Conservation (phyloP, 92 coral and sea anemone species). For the Zoanthus solanderi region DNA sequence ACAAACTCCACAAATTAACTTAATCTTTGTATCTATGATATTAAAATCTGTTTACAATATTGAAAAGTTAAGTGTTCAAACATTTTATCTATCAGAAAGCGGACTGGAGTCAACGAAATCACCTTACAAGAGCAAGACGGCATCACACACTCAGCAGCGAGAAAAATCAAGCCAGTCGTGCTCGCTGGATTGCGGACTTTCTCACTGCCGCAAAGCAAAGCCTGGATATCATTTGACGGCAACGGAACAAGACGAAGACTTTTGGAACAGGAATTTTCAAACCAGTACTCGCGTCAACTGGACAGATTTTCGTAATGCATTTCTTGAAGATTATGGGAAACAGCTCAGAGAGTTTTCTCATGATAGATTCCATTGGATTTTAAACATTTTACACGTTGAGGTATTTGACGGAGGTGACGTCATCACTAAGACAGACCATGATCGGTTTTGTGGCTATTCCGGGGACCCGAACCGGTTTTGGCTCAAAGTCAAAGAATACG, state of each 20-base stretch:
- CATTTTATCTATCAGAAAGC: constrained; percentile 1
- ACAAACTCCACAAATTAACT: too few relatives aligned
- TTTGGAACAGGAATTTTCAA: constrained; percentile 35
- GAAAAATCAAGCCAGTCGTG: not conserved
- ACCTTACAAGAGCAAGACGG: constrained; percentile 8
- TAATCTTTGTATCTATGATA: too few relatives aligned
- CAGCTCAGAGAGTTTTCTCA: constrained; percentile 41
- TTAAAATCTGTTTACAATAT: too few relatives aligned
- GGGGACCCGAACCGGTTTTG: constrained; percentile 29
- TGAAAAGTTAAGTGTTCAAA: too few relatives aligned
- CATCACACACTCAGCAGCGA: not conserved
- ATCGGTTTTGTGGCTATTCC: constrained; percentile 24
- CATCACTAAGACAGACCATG: constrained; percentile 1
- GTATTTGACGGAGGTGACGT: constrained; percentile 33
- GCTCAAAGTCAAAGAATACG: constrained; percentile 44
- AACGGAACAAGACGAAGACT: constrained; percentile 1
- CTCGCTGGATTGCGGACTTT: constrained; percentile 22
- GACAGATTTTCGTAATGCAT: constrained; percentile 43
- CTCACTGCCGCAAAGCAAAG: constrained; percentile 30
- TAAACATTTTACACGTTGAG: constrained; percentile 39
- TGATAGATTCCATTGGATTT: constrained; percentile 40
- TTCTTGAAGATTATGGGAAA: constrained; percentile 33
- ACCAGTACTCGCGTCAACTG: constrained; percentile 26
- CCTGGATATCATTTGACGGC: constrained; percentile 4
- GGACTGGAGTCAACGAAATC: not conserved